phyloP scores from a whole-genome alignment of 2,888 invertebrate genomes.

The Caenorhabditis becei region DNA sequence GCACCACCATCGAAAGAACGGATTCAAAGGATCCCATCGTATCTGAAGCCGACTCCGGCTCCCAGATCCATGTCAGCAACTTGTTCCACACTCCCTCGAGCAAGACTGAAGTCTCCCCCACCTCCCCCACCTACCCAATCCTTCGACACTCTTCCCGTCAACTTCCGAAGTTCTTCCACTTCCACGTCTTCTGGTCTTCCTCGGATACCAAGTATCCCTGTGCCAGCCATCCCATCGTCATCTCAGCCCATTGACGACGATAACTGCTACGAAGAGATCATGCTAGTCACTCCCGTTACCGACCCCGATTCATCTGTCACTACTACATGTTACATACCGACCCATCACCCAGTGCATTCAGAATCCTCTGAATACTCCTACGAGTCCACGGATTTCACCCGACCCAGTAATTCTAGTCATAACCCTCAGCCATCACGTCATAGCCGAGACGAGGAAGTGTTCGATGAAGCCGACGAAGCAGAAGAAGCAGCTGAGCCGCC shows the following conservation, averaged over 20 bases:
- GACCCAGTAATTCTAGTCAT: not conserved
- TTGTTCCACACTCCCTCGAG: slow-evolving; percentile 35
- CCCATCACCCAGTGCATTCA: slow-evolving; percentile 21
- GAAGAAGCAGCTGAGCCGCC: slow-evolving; percentile 22
- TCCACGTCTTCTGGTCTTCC: slow-evolving; percentile 32
- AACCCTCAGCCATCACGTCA: not conserved
- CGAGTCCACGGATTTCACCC: slow-evolving; percentile 48
- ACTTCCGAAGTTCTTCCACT: slow-evolving; percentile 19
- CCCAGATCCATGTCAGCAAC: slow-evolving; percentile 26
- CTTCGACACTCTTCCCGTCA: slow-evolving; percentile 28
- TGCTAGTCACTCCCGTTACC: slow-evolving; percentile 19
- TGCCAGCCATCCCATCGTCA: slow-evolving; percentile 38
- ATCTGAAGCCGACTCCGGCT: slow-evolving; percentile 51
- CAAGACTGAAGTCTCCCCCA: slow-evolving; percentile 42
- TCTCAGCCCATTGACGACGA: slow-evolving; percentile 41
- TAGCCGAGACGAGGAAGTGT: slow-evolving; percentile 47
- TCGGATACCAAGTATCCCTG: slow-evolving; percentile 60
- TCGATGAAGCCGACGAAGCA: slow-evolving; percentile 61
- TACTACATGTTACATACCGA: slow-evolving; percentile 14
- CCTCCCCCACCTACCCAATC: slow-evolving; percentile 34
- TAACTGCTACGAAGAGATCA: slow-evolving; percentile 65
- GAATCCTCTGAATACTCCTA: slow-evolving; percentile 41
- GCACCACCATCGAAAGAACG: slow-evolving; percentile 56
- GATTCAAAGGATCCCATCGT: slow-evolving; percentile 44
- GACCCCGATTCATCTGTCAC: slow-evolving; percentile 11